Conservation (phyloP, 2,888 invertebrate genomes). For the Tipula vernalis region DNA sequence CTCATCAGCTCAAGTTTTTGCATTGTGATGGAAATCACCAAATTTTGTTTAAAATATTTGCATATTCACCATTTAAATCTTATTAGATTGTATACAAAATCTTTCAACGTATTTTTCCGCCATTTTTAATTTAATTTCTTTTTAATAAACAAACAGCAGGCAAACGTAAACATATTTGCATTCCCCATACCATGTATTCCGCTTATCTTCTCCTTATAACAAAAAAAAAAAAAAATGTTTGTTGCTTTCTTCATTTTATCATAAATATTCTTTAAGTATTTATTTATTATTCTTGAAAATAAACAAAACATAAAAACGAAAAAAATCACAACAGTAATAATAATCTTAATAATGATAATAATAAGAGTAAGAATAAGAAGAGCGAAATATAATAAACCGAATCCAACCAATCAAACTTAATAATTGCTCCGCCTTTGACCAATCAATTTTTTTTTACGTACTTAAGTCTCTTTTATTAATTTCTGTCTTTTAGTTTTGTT, state of each 20-base stretch:
- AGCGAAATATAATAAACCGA: neutral
- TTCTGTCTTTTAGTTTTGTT: neutral
- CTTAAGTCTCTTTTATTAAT: neutral
- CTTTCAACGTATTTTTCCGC: neutral
- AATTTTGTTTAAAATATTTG: too few relatives aligned
- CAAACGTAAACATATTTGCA: neutral
- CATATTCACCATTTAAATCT: too few relatives aligned
- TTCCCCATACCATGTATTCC: neutral
- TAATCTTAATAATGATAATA: neutral
- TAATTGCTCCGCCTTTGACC: slow-evolving; percentile 4
- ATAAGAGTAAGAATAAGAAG: neutral
- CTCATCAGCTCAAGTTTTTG: too few relatives aligned
- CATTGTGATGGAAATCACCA: too few relatives aligned
- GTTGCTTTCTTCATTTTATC: neutral
- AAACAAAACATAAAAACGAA: too few relatives aligned
- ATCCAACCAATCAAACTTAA: slow-evolving; percentile 7
- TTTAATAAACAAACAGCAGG: neutral
- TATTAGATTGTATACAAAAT: neutral
- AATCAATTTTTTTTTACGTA: neutral
- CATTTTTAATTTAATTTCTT: neutral
- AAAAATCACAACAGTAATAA: neutral
- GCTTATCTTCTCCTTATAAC: neutral
- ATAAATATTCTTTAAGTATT: neutral
- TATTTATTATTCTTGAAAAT: neutral
- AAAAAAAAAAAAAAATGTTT: too few relatives aligned